phyloP scores from a whole-genome alignment of 2,113 vertebrate species.

The Microtus richardsoni region DNA sequence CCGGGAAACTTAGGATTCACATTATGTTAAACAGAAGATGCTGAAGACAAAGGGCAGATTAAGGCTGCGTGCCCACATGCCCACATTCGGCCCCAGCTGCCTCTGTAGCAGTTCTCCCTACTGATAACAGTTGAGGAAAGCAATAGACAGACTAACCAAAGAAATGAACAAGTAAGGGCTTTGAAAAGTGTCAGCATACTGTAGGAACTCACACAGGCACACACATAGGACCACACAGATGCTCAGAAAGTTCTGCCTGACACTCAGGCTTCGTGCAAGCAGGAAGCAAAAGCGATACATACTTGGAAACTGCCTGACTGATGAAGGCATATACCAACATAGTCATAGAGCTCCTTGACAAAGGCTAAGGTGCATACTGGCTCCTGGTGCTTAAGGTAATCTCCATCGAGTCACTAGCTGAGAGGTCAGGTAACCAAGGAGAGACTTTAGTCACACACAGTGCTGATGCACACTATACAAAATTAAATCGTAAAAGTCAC shows the following conservation, averaged over 20 bases:
- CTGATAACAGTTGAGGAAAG: neutral
- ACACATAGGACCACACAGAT: neutral
- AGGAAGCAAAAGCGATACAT: neutral
- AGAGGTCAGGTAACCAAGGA: neutral
- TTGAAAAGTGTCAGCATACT: constrained; percentile 21
- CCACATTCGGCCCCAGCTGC: too few species aligned
- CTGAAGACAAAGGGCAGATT: too few species aligned
- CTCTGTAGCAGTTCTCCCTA: too few species aligned
- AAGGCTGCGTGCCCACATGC: too few species aligned
- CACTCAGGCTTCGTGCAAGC: neutral
- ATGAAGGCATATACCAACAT: neutral
- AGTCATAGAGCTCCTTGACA: neutral
- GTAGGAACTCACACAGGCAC: neutral
- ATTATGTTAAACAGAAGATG: too few species aligned
- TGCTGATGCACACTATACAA: neutral
- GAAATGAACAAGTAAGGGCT: neutral
- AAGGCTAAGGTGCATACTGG: neutral
- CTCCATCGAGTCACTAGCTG: neutral
- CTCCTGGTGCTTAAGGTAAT: neutral
- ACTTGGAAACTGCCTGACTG: neutral
- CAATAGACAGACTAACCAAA: neutral
- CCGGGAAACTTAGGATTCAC: too few species aligned
- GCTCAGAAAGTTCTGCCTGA: neutral
- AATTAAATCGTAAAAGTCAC: neutral
- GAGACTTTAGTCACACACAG: neutral